Percentiles rank a stretch among this genome's conserved stretches.
phyloP scores from a whole-genome alignment of 2,888 invertebrate species.

The Nephrocerus scutellatus region DNA sequence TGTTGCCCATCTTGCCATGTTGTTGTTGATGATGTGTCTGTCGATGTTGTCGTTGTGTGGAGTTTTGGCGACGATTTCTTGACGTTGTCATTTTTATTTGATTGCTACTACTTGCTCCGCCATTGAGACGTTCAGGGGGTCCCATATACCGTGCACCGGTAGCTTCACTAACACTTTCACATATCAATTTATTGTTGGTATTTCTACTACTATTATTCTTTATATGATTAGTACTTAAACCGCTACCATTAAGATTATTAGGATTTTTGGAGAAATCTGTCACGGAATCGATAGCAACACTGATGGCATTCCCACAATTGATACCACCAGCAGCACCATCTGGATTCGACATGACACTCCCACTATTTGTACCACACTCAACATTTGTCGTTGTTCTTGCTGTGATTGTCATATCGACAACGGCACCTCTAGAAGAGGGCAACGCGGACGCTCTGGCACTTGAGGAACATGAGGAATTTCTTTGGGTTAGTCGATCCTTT shows the following conservation, averaged over 20 bases:
- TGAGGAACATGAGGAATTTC: conserved; percentile 26
- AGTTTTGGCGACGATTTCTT: conserved; percentile 16
- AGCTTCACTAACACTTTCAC: conserved; percentile 19
- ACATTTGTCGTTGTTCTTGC: too few species aligned
- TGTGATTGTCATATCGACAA: too few species aligned
- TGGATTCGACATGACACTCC: conserved; percentile 13
- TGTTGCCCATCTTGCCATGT: conserved; percentile 13
- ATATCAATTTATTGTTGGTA: too few species aligned
- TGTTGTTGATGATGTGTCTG: conserved; percentile 22
- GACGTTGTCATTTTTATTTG: too few species aligned
- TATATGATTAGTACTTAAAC: conserved; percentile 23
- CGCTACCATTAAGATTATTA: conserved; percentile 23
- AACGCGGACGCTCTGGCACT: conserved; percentile 21
- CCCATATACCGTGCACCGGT: too few species aligned
- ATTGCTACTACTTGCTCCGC: conserved; percentile 3
- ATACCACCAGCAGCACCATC: conserved; percentile 18
- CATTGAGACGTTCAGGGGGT: background rate
- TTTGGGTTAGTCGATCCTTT: conserved; percentile 23
- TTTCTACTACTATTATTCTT: conserved; percentile 16
- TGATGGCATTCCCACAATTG: too few species aligned
- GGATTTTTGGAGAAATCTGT: conserved; percentile 17
- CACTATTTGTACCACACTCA: conserved; percentile 18
- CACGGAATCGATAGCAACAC: too few species aligned
- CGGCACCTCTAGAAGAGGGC: too few species aligned
- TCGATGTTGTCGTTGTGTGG: conserved; percentile 11